Base-by-base conservation (phyloP, 1,140 invertebrate genomes). In the Eupeodes corollae region DNA sequence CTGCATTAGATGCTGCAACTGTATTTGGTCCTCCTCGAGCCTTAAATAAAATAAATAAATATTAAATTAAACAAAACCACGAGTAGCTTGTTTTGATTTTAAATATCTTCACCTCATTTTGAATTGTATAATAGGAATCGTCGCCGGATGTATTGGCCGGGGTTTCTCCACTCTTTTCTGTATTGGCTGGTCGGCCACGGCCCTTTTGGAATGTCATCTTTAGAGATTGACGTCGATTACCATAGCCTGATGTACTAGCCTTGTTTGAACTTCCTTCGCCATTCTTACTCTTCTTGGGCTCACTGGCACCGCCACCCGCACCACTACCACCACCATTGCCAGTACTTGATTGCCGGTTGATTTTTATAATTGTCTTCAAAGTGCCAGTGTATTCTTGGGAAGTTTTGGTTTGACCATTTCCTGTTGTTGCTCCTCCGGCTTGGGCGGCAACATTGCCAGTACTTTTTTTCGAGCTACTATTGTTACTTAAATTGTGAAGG, bases 141-240 rank as follows among this genome's bases (percentile, higher is more conserved):
- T 80, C 76, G 26, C 75, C 78, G 37, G 77, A 75, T 1, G 59
- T 58, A 52, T 78, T 76, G 13, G 71, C 71, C 9, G 69, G 65
- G 9, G 71, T 71, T 44, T 74, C 73, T 6, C 74, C 74, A 26
- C 21, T 5, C 8, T 26, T 26, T 8, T 26, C 21, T 26, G 21
- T 26, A 8, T 26, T 26, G 3, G 21, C 21, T 5, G 21, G 21
- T 12, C 79, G 71, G 2, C 72, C 71, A 47, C 80, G 79, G 46
- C 79, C 79, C 58, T 86, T 84, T 60, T 86, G 84, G 59, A 87
- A 77, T 40, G 85, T 84, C 81, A 87, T 84, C 58, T 86, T 87
- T 40, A 87, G 63, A 0, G 81, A 79, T 48, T 79, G 83, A 37
- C 81, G 73, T 14, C 63, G 59, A 2, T 57, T 32, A 73, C 75